Conservation (phyloP, 1,140 invertebrate species). For the Diachasma alloeum region DNA sequence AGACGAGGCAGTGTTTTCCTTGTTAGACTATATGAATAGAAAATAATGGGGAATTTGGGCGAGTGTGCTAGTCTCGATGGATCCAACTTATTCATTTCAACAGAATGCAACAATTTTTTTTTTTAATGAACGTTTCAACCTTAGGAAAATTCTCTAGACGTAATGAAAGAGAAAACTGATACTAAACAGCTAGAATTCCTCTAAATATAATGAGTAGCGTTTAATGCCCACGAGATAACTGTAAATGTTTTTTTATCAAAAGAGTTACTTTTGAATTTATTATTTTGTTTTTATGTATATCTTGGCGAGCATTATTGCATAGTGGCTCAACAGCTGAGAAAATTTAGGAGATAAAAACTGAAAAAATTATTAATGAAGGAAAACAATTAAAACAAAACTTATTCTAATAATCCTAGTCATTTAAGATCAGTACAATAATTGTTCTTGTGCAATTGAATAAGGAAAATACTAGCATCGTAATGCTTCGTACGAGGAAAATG, state of each 20-base stretch:
- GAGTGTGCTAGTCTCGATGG: slow-evolving; percentile 55
- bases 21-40: slow-evolving; percentile 26
- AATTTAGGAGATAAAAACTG: neutral
- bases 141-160: neutral
- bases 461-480: neutral
- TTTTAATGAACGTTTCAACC: neutral
- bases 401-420: slow-evolving; percentile 17
- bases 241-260: slow-evolving; percentile 4
- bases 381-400: neutral
- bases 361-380: neutral
- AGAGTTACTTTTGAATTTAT: neutral
- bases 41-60: slow-evolving; percentile 30
- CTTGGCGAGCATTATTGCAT: neutral
- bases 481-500: neutral
- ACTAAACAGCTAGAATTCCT: neutral
- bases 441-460: slow-evolving; percentile 4
- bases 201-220: neutral
- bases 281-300: neutral
- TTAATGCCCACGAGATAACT: neutral
- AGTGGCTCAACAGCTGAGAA: neutral
- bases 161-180: neutral
- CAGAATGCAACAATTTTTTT: slow-evolving; percentile 55
- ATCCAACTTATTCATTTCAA: slow-evolving; percentile 42
- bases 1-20: slow-evolving; percentile 18
- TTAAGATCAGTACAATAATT: slow-evolving; percentile 13